Conservation (phyloP, 2,888 invertebrate genomes). For the Ichneumoninae sp. region DNA sequence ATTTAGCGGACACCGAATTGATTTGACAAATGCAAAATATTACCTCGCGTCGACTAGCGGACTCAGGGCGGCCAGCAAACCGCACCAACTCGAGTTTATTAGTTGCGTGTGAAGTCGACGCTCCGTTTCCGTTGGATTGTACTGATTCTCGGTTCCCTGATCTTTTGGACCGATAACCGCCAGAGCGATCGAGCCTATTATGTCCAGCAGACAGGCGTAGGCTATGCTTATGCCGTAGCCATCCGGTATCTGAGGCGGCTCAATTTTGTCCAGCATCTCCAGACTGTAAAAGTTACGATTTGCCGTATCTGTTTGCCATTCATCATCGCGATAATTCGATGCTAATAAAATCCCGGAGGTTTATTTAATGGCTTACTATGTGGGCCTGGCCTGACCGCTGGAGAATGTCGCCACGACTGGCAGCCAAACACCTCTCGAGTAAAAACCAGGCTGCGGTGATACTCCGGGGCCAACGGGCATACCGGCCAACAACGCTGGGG, state of each 20-base stretch:
- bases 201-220: constrained; percentile 96
- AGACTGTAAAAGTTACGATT: constrained; percentile 88
- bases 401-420: constrained; percentile 94
- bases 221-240: constrained; percentile 99
- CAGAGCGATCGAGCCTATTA: constrained; percentile 93
- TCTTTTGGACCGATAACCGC: constrained; percentile 88
- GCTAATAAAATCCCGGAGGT: background rate
- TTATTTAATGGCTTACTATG: constrained; percentile 90
- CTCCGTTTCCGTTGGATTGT: constrained; percentile 85
- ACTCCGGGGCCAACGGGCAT: constrained; percentile 91
- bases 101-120: constrained; percentile 89
- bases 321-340: background rate
- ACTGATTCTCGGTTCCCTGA: constrained; percentile 76
- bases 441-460: constrained; percentile 95
- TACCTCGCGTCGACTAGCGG: constrained; percentile 96
- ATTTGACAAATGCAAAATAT: constrained; percentile 40
- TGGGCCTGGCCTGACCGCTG: constrained; percentile 93
- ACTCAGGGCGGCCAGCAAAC: constrained; percentile 95
- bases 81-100: constrained; percentile 98
- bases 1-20: background rate
- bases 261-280: constrained; percentile 98
- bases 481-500: constrained; percentile 88
- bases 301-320: background rate
- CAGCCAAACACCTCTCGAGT: constrained; percentile 96
- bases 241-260: constrained; percentile 97